phyloP scores from a whole-genome alignment of 2,888 invertebrate species.

The Ferrisia virgata region DNA sequence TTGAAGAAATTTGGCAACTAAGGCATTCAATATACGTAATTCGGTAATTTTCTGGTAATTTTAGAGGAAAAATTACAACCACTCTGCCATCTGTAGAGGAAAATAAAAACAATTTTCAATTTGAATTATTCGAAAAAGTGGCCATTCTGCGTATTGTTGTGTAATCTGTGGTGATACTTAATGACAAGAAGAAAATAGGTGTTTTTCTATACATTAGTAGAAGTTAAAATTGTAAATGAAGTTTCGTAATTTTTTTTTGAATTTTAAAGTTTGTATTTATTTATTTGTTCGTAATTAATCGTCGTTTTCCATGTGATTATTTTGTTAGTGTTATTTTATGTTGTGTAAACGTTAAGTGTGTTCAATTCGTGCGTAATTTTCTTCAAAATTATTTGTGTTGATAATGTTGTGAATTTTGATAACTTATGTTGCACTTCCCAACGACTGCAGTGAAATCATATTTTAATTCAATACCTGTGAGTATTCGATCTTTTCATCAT shows the following conservation, averaged over 20 bases:
- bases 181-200: conserved; percentile 24
- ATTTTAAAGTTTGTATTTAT: background rate
- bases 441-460: background rate
- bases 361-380: background rate
- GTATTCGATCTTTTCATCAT: background rate
- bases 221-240: background rate
- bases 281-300: background rate
- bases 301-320: conserved; percentile 10
- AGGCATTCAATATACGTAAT: too few relatives aligned
- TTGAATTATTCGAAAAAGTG: background rate
- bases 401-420: conserved; percentile 23
- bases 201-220: conserved; percentile 9
- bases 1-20: too few relatives aligned
- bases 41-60: too few relatives aligned
- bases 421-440: conserved; percentile 15
- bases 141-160: background rate
- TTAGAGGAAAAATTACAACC: too few relatives aligned
- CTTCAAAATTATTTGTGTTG: background rate
- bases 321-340: background rate
- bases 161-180: background rate
- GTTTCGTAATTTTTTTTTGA: conserved; percentile 17
- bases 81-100: background rate
- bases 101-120: background rate
- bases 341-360: background rate
- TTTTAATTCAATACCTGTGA: background rate